Base-by-base conservation (phyloP, 1,140 invertebrate species). In the Bombus pascuorum region DNA sequence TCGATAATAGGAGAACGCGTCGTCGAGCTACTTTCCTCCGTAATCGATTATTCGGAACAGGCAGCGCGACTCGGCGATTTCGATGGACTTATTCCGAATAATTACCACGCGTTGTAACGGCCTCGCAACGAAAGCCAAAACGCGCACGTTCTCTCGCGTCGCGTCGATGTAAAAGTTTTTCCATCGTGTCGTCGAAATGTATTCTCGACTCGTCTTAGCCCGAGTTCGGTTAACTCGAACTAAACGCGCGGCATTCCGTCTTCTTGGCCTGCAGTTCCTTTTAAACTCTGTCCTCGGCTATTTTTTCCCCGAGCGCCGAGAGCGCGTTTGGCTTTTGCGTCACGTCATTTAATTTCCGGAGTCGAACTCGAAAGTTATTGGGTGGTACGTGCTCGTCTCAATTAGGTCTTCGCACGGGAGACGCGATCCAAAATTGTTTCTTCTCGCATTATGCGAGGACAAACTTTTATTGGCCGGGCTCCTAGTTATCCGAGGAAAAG, bases 341-440 rank as follows among this genome's bases (percentile, higher is more conserved):
- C 87, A 91, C 90, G 90, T 91, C 90, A 90, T 76, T 90, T 89
- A 90, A 91, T 90, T 91, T 91, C 89, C 87, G 90, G 81, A 53
- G 74, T 86, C 82, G 89, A 80, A 81, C 85, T 86, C 70, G 80
- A 88, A 90, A 88, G 84, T 88, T 91, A 91, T 91, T 80, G 68
- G 66, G 39, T 66, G 34, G 81, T 86, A 86, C 88, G 88, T 88
- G 88, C 72, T 86, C 80, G 79, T 83, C 78, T 44, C 81, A 83
- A 87, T 91, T 86, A 87, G 80, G 86, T 86, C 66, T 81, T 59
- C 25, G n/a, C 13, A 39, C 73, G n/a, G 34, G 15, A 0, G 8
- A 18, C 3, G 32, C 8, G 39, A 32, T 18, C 65, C 47, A 79
- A 83, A 84, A 84, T 84, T 83, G 72, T 84, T 77, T 84, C 83